phyloP scores from a whole-genome alignment of 2,113 vertebrate species.

The Australoheros scitulus region DNA sequence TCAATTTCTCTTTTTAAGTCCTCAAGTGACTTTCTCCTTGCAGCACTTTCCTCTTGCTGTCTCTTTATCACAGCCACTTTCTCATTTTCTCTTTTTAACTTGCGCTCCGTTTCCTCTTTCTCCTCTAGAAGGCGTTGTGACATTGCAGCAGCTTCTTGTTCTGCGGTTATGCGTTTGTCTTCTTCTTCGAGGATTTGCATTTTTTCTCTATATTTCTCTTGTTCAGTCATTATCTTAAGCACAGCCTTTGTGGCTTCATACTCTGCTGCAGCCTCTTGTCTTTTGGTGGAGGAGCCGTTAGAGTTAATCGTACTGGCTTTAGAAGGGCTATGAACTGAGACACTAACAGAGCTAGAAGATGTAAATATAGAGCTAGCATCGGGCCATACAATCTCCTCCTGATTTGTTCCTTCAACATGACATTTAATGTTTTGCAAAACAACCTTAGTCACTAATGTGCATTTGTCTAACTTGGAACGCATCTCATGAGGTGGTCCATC shows the following conservation, averaged over 20 bases:
- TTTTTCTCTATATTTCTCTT: neutral
- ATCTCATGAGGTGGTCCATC: no score
- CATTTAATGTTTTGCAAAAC: neutral
- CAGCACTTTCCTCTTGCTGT: neutral
- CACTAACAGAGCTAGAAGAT: neutral
- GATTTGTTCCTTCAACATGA: neutral
- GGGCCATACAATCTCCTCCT: neutral
- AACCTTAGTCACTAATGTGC: neutral
- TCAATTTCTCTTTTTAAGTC: neutral
- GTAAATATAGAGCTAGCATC: neutral
- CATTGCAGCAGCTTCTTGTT: neutral
- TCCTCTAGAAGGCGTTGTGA: neutral
- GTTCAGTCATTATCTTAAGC: neutral
- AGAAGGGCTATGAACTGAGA: neutral
- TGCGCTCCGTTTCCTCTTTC: neutral
- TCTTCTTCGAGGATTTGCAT: slow-evolving; percentile 1
- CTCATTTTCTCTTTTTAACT: neutral
- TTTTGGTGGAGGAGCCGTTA: neutral
- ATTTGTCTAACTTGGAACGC: no score
- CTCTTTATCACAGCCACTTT: slow-evolving; percentile 4
- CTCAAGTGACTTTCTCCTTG: neutral
- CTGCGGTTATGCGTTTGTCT: neutral
- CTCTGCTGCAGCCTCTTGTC: neutral
- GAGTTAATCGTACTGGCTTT: no score
- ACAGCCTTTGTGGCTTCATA: neutral